Evolutionary conservation across 2,888 invertebrate genomes (phyloP).

Genomic region (Ennomos quercinarius): DNA sequence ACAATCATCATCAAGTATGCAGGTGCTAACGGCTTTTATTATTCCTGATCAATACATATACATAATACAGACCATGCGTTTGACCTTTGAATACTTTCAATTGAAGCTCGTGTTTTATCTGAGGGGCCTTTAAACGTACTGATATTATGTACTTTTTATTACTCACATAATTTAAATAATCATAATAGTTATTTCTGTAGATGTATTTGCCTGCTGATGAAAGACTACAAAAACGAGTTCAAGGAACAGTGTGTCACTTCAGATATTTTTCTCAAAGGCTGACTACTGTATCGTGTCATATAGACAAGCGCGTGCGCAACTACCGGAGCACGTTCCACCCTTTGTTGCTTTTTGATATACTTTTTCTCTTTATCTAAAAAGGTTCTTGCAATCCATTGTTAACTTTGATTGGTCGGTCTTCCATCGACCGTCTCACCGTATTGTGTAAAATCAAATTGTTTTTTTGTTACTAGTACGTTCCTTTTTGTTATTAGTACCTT

Average conservation of each 20-base stretch:
- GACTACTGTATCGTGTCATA: slow-evolving; percentile 40
- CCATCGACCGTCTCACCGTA: slow-evolving; percentile 46
- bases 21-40: slow-evolving; percentile 51
- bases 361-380: slow-evolving; percentile 58
- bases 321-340: slow-evolving; percentile 68
- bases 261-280: slow-evolving; percentile 15
- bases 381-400: slow-evolving; percentile 67
- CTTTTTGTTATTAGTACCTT: slow-evolving; percentile 28
- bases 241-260: slow-evolving; percentile 16
- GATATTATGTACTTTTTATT: background rate
- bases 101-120: slow-evolving; percentile 14
- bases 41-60: slow-evolving; percentile 35
- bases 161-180: no score
- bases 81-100: slow-evolving; percentile 34
- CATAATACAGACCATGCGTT: slow-evolving; percentile 4
- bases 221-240: no score
- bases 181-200: no score
- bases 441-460: slow-evolving; percentile 57
- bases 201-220: no score
- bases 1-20: slow-evolving; percentile 51
- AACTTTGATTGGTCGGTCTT: slow-evolving; percentile 63
- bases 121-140: background rate
- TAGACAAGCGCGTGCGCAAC: slow-evolving; percentile 57
- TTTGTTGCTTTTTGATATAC: slow-evolving; percentile 60
- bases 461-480: slow-evolving; percentile 40